phyloP scores from a whole-genome alignment of 2,113 vertebrate genomes.

The Toxotes chatareus region DNA sequence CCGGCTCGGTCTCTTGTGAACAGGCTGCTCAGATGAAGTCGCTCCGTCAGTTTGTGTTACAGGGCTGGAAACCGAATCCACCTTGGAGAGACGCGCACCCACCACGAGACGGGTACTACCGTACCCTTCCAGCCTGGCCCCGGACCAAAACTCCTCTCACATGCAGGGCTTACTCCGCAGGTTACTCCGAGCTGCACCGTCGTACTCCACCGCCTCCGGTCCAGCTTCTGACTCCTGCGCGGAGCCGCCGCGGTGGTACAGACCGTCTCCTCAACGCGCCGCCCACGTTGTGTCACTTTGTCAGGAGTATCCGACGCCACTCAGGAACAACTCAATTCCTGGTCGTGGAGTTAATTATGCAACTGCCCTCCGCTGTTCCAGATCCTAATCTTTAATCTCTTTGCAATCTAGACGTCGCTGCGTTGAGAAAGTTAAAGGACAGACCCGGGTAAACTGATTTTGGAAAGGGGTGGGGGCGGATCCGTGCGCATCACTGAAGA shows the following conservation, averaged over 20 bases:
- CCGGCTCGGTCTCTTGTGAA: background rate
- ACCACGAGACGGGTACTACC: background rate
- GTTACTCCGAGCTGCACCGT: background rate
- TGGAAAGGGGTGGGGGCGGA: background rate
- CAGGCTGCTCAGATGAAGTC: background rate
- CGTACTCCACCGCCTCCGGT: slow-evolving; percentile 6
- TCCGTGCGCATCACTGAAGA: slow-evolving; percentile 4
- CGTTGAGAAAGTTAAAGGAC: slow-evolving; percentile 40
- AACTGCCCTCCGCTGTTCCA: slow-evolving; percentile 8
- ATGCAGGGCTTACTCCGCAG: slow-evolving; percentile 20
- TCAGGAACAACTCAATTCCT: slow-evolving; percentile 37
- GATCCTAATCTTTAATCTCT: slow-evolving; percentile 33
- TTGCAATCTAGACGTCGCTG: slow-evolving; percentile 14
- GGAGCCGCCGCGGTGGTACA: slow-evolving; percentile 20
- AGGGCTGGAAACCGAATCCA: slow-evolving; percentile 39
- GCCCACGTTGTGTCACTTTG: slow-evolving; percentile 70
- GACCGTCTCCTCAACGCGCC: slow-evolving; percentile 56
- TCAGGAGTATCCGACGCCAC: slow-evolving; percentile 24
- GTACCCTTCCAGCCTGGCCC: background rate
- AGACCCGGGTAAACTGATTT: background rate
- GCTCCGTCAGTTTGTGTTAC: slow-evolving; percentile 20
- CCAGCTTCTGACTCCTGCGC: slow-evolving; percentile 44
- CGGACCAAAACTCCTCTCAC: slow-evolving; percentile 9
- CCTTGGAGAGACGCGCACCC: slow-evolving; percentile 43
- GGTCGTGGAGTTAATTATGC: slow-evolving; percentile 53